A percentile compares a stretch with the other conserved stretches of the same genome.
phyloP scores from a whole-genome alignment of 2,888 invertebrate species.

The Caenorhabditis plicata region DNA sequence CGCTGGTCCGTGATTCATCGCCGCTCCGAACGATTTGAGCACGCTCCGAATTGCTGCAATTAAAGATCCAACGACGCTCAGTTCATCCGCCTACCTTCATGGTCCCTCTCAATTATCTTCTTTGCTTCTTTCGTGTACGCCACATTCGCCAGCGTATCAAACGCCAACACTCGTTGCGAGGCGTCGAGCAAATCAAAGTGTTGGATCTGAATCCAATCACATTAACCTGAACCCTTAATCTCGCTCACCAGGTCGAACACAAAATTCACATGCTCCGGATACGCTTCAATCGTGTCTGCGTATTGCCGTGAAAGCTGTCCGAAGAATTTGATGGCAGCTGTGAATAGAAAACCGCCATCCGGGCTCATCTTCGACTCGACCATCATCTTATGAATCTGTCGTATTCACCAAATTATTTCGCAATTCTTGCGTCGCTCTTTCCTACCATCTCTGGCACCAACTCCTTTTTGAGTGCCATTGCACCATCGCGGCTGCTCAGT shows the following conservation, averaged over 20 bases:
- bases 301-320: slow-evolving; percentile 29
- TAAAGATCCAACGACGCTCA: background rate
- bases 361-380: slow-evolving; percentile 7
- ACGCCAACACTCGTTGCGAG: slow-evolving; percentile 16
- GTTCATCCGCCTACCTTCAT: slow-evolving; percentile 2
- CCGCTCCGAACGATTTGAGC: slow-evolving; percentile 17
- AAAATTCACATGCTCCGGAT: slow-evolving; percentile 17
- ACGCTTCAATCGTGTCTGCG: slow-evolving; percentile 20
- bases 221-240: background rate
- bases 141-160: slow-evolving; percentile 37
- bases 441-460: slow-evolving; percentile 12
- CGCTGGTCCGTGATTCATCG: slow-evolving; percentile 26
- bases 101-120: slow-evolving; percentile 4
- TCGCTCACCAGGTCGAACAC: slow-evolving; percentile 10
- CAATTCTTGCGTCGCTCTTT: background rate
- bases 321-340: slow-evolving; percentile 34
- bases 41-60: slow-evolving; percentile 9
- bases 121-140: slow-evolving; percentile 25
- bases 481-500: slow-evolving; percentile 7
- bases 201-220: slow-evolving; percentile 9
- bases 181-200: slow-evolving; percentile 29
- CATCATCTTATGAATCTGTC: slow-evolving; percentile 19
- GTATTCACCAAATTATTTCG: background rate
- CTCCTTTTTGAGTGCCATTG: slow-evolving; percentile 4
- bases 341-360: slow-evolving; percentile 13